These are phyloP conservation scores for Furcula furcula DNA, from an alignment of 2,888 invertebrate genomes.

Conservation along the genomic window DNA sequence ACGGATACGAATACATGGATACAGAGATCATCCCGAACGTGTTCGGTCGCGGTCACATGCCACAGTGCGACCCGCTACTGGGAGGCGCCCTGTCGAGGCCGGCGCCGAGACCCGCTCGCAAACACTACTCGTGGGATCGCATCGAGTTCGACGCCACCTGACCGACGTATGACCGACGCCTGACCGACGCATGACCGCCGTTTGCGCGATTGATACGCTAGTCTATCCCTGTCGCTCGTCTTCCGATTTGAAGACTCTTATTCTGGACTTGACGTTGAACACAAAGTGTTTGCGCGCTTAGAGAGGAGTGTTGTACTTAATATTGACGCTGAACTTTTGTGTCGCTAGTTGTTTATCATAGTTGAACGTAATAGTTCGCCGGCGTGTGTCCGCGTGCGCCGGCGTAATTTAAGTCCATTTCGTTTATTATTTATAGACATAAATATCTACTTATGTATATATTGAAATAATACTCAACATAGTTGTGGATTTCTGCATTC, in stretches of 20 bases:
- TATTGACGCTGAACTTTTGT: constrained; percentile 61
- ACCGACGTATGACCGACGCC: constrained; percentile 40
- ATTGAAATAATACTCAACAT: constrained; percentile 80
- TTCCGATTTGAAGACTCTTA: constrained; percentile 61
- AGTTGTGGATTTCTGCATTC: constrained; percentile 83
- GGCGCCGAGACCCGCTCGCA: constrained; percentile 83
- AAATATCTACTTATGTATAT: constrained; percentile 77
- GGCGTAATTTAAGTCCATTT: constrained; percentile 58
- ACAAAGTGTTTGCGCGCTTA: constrained; percentile 62
- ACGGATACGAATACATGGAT: constrained; percentile 72
- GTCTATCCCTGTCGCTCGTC: constrained; percentile 61
- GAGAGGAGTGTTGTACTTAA: constrained; percentile 66
- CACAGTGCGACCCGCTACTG: constrained; percentile 87
- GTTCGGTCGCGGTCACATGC: constrained; percentile 72
- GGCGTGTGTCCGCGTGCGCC: constrained; percentile 53
- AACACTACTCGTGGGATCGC: constrained; percentile 88
- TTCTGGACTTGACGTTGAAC: constrained; percentile 49
- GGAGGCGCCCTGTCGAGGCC: constrained; percentile 84
- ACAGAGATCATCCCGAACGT: constrained; percentile 69
- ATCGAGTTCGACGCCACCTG: constrained; percentile 87
- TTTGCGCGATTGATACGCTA: constrained; percentile 46
- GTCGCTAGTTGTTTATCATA: constrained; percentile 65
- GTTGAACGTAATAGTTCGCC: constrained; percentile 50
- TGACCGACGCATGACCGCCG: constrained; percentile 32
- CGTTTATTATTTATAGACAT: constrained; percentile 67